Evolutionary conservation across 2,113 vertebrate genomes (phyloP), one percentile per base, ranked within the genome.

Genomic region (Cavia aperea): DNA sequence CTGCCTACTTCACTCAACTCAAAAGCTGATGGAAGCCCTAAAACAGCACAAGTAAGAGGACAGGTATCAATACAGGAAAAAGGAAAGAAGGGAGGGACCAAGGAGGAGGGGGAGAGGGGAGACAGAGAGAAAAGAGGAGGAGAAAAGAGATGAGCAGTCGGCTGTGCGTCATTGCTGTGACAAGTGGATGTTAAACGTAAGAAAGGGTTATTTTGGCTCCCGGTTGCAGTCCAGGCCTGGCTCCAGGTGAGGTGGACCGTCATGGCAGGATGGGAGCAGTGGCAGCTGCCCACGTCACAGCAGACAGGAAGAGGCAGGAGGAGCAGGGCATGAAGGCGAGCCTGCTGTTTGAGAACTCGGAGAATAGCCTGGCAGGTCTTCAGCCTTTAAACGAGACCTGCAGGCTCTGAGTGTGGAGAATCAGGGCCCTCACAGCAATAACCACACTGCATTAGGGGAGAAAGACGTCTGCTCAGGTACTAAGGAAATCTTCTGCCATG

Each of bases 181-280:
- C 24, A 51, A 63, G 39, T 5, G n/a, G 43, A 1, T 24, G 49
- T 49, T 72, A 19, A 36, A 77, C 43, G 9, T 9, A 58, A 21
- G n/a, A 36, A 78, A 78, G 26, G 13, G 66, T 58, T 29, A 43
- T 24, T 68, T 56, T 43, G 72, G 19, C 7, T 58, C 60, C 33
- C 18, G 54, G 14, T n/a, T n/a, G 36, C 26, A 66, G 46, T 46
- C 29, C 26, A 15, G 18, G 19, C 10, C 19, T 29, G 13, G 26
- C 72, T 31, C 29, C 63, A 8, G 7, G 33, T 2, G 39, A 43
- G 19, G 65, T 4, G 7, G 26, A 11, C 7, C 2, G 21, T 56
- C 31, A 11, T 18, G 43, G n/a, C 24, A 31, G 11, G 16, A 51
- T 4, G 24, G 49, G 0, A 36, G 36, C 4, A 24, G 1, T 14